Evolutionary conservation across 2,888 invertebrate genomes (phyloP), one percentile per base, ranked within the genome.

Genomic region (Heliconius erato): DNA sequence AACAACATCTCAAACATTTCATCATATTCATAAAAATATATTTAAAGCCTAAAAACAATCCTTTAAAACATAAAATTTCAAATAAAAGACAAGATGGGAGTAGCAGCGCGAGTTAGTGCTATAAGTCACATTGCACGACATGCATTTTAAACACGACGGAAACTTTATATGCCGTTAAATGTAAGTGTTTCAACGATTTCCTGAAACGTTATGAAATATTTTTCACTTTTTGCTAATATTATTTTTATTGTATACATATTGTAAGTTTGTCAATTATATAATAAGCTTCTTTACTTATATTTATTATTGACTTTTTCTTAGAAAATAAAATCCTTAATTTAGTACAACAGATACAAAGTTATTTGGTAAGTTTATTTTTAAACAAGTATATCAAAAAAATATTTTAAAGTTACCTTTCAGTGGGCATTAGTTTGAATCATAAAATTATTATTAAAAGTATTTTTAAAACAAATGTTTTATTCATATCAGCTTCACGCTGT

Each of bases 121-220:
- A 76, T 80, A 80, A 74, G 68, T 68, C 74, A 80, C 74, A 74
- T 80, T 68, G 49, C 74, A 80, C 68, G 80, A 54, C 35, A 68
- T 76, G 49, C 67, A 74, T 74, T 80, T 80, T 80, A 72, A 74
- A 54, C 49, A 67, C 69, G 44, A 44, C 59, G 28, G 28, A 74
- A 74, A 71, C 65, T 65, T 65, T 74, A 74, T 28, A n/a, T 49
- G 26, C n/a, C 32, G n/a, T 63, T 26, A 76, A 63, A 63, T 63
- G 76, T 63, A 59, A 63, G 54, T 59, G 35, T 63, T 76, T 76
- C 32, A 26, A 63, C 16, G 16, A 35, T 63, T 76, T 63, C 63
- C 63, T 76, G 35, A 63, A 63, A n/a, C 19, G 1, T 63, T 63
- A 49, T 49, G 26, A 49, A 49, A 44, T 26, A 44, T 72, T 71